Evolutionary conservation across 1,140 invertebrate species (phyloP).

Genomic region (Listronotus bonariensis): DNA sequence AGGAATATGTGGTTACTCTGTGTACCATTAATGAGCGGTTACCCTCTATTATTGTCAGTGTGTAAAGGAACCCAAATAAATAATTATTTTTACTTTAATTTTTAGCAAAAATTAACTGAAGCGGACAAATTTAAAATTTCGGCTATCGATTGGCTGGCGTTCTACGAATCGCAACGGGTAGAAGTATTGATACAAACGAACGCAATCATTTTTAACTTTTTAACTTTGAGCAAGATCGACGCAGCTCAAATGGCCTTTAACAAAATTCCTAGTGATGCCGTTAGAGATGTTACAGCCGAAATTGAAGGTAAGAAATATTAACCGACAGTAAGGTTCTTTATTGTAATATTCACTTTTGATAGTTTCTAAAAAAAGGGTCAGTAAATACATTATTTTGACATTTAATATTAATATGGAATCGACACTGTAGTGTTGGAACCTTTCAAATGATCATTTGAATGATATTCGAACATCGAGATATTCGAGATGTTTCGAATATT

Average conservation of each 20-base stretch:
- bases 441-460: too few relatives aligned
- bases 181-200: slow-evolving; percentile 87
- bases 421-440: too few relatives aligned
- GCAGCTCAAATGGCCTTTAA: slow-evolving; percentile 71
- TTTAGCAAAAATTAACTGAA: slow-evolving; percentile 58
- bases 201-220: slow-evolving; percentile 83
- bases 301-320: slow-evolving; percentile 2
- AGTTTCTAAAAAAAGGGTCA: too few relatives aligned
- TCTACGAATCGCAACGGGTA: slow-evolving; percentile 75
- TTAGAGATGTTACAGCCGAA: slow-evolving; percentile 55
- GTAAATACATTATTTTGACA: too few relatives aligned
- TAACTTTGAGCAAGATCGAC: slow-evolving; percentile 68
- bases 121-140: slow-evolving; percentile 77
- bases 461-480: too few relatives aligned
- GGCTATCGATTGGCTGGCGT: slow-evolving; percentile 86
- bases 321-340: too few relatives aligned
- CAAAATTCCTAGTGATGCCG: slow-evolving; percentile 69
- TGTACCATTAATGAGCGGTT: too few relatives aligned
- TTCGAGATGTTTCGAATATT: too few relatives aligned
- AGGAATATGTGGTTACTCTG: too few relatives aligned
- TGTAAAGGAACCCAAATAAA: neutral
- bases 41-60: too few relatives aligned
- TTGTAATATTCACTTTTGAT: too few relatives aligned
- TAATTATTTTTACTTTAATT: slow-evolving; percentile 21
- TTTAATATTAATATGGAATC: too few relatives aligned